phyloP scores from a whole-genome alignment of 2,888 invertebrate species.

The Exocentrus adspersus region DNA sequence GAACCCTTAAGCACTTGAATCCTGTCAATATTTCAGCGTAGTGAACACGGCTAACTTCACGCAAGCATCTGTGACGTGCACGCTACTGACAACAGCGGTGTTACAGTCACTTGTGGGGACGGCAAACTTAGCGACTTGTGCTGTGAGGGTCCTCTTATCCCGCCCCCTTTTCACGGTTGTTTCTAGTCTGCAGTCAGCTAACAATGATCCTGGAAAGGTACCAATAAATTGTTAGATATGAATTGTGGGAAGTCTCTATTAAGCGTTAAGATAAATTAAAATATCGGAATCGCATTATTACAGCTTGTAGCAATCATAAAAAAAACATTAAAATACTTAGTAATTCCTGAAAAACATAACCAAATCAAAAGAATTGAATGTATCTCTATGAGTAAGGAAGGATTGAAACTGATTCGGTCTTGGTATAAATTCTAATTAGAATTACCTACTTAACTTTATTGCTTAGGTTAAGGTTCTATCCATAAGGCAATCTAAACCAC shows the following conservation, averaged over 20 bases:
- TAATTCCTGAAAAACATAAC: too few species aligned
- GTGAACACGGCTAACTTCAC: slow-evolving; percentile 36
- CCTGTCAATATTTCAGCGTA: slow-evolving; percentile 3
- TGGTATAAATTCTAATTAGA: too few species aligned
- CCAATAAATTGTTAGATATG: neutral
- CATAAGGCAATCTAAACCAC: too few species aligned
- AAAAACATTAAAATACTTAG: too few species aligned
- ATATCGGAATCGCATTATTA: too few species aligned
- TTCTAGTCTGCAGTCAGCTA: slow-evolving; percentile 36
- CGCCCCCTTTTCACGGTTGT: slow-evolving; percentile 49
- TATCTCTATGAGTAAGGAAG: too few species aligned
- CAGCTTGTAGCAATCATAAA: too few species aligned
- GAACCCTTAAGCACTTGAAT: neutral
- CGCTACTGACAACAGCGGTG: slow-evolving; percentile 46
- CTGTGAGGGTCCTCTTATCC: slow-evolving; percentile 49
- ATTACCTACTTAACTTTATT: too few species aligned
- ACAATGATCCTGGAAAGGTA: slow-evolving; percentile 31
- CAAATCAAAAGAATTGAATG: too few species aligned
- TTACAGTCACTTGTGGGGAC: slow-evolving; percentile 44
- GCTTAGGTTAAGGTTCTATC: too few species aligned
- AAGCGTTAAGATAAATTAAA: too few species aligned
- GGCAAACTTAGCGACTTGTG: slow-evolving; percentile 47
- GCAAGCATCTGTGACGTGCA: slow-evolving; percentile 46
- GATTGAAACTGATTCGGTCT: too few species aligned
- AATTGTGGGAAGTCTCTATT: neutral